Base-by-base conservation (phyloP, 2,888 invertebrate genomes). In the Rhopalosiphum nymphaeae region DNA sequence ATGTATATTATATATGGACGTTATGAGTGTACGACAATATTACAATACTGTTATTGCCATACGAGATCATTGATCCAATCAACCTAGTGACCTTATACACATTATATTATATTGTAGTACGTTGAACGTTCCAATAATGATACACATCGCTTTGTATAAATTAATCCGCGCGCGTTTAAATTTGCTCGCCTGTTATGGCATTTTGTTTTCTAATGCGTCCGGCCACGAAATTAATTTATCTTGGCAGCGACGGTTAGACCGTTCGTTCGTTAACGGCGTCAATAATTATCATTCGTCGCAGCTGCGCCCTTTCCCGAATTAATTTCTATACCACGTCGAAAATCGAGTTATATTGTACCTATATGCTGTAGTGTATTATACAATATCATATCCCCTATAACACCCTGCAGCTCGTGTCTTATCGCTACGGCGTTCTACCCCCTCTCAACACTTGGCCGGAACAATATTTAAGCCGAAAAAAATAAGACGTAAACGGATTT, bases 61-160 rank as follows among this genome's bases (percentile, higher is more conserved):
- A n/a, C 85, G 85, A 85, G 91, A 91, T 91, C 91, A 29, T 91
- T 91, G 91, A 91, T 91, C 91, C 85, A 91, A 91, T 91, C 91
- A 56, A 42, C 85, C 85, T 42, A 44, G 49, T 91, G 91, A 91
- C 91, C 91, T 91, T 91, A 53, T 53, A n/a, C 85, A 57, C 16
- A 90, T 89, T 61, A 56, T 90, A 67, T 44, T 86, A 86, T 86
- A 29, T 46, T 46, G 29, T 89, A 44, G 44, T 29, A 89, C 29
- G 42, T 89, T 61, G 44, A 44, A 89, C 44, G 57, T 42, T 21
- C 86, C 46, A 86, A 86, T 86, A 86, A 49, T 2, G 46, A 86
- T 86, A 46, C 46, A 29, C 44, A 86, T 86, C 46, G 46, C 46
- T 86, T 46, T 86, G 86, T 46, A 86, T 86, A 86, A 86, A 86